Percentiles rank a stretch among this genome's conserved stretches.
These are phyloP conservation scores for Alces alces DNA, from an alignment of 2,113 vertebrate genomes.

Conservation along the genomic window DNA sequence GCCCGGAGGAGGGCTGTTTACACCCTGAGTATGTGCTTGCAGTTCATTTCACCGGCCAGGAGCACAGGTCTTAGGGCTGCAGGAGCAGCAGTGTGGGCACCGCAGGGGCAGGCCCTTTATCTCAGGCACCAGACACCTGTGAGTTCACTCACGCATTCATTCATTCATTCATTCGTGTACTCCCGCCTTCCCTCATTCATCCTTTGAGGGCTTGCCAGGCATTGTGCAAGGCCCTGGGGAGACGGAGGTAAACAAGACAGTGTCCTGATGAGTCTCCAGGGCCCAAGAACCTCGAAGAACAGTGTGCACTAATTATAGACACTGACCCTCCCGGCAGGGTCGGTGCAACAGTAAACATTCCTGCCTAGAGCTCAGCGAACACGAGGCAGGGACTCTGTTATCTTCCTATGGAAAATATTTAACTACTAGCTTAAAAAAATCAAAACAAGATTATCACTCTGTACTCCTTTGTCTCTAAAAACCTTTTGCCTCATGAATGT, in stretches of 20 bases:
- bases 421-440: not conserved
- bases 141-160: not conserved
- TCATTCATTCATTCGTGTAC: not conserved
- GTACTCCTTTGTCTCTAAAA: conserved; percentile 1
- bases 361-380: not conserved
- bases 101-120: not conserved
- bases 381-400: not conserved
- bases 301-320: not conserved
- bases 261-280: not conserved
- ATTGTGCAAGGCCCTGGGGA: not conserved
- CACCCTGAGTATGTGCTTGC: conserved; percentile 14
- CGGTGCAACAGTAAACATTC: not conserved
- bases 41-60: not conserved
- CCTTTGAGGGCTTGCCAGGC: not conserved
- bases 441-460: conserved; percentile 6
- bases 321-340: not conserved
- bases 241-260: not conserved
- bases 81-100: not conserved
- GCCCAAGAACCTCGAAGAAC: not conserved
- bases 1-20: conserved; percentile 63
- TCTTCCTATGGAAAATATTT: conserved; percentile 45
- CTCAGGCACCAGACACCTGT: not conserved
- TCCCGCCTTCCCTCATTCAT: not conserved
- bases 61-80: not conserved
- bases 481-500: not conserved